Percentiles rank a stretch among this genome's conserved stretches.
These are phyloP conservation scores for Anthophora plumipes DNA, from an alignment of 2,888 invertebrate species.

Conservation along the genomic window DNA sequence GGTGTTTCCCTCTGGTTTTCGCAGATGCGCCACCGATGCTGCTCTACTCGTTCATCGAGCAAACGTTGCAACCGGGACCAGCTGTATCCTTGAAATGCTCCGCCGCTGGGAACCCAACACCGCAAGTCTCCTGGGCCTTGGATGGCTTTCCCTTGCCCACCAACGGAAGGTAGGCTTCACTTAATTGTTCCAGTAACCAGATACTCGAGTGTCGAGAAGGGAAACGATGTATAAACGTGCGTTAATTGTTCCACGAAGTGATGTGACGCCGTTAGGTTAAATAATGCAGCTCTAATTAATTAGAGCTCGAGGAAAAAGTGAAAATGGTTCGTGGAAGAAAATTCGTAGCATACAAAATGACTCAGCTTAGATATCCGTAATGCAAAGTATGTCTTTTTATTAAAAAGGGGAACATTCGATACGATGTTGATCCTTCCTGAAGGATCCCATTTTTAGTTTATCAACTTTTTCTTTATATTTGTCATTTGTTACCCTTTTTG, in stretches of 20 bases:
- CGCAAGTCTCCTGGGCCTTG: constrained; percentile 91
- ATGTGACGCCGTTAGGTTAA: background rate
- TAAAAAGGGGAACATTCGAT: too few relatives aligned
- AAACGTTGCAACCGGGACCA: constrained; percentile 92
- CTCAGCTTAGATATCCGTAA: too few relatives aligned
- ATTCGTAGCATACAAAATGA: too few relatives aligned
- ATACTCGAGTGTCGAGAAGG: background rate
- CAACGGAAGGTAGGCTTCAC: constrained; percentile 83
- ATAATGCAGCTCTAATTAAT: background rate
- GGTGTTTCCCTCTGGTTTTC: constrained; percentile 24
- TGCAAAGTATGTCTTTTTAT: too few relatives aligned
- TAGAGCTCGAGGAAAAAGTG: background rate
- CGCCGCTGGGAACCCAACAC: constrained; percentile 91
- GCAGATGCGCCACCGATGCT: constrained; percentile 91
- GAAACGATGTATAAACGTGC: background rate
- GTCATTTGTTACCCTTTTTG: too few relatives aligned
- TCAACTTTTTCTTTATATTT: too few relatives aligned
- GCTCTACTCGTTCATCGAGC: constrained; percentile 91
- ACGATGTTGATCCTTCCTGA: too few relatives aligned
- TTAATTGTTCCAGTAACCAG: constrained; percentile 16
- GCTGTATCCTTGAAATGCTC: constrained; percentile 91
- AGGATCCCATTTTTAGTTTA: too few relatives aligned
- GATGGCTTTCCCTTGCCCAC: constrained; percentile 90
- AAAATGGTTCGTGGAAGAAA: too few relatives aligned
- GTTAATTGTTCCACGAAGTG: background rate